Evolutionary conservation across 1,140 invertebrate genomes (phyloP), one percentile per base, ranked within the genome.

Genomic region (Coboldia fuscipes): DNA sequence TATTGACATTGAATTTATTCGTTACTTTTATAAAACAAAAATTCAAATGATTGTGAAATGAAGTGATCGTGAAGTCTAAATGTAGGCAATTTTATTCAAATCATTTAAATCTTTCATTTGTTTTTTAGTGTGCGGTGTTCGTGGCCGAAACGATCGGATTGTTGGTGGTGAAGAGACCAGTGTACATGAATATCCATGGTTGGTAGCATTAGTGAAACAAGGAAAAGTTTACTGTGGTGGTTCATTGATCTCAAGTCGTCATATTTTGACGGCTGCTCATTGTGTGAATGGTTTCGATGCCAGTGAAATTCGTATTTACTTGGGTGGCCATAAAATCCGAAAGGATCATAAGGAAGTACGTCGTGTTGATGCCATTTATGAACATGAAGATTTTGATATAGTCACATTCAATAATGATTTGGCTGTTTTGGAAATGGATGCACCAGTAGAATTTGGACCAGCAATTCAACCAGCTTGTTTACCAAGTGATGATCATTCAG

Each of bases 371-470:
- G 50, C 49, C 2, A 45, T 61, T 8, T 53, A 41, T 4, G 35
- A 65, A 20, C 76, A 81, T 43, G 62, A 70, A n/a, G 53, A 68
- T 37, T 83, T 75, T 54, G 67, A 77, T 44, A 45, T 59, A 3
- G 60, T 61, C 33, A 72, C 63, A 2, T 75, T 69, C 40, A 69
- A 80, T 51, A 76, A 81, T 45, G 80, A 84, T 45, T 78, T 83
- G 36, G 78, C 75, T 1, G 54, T 83, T 1, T 53, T 83, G 26
- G 65, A 70, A 41, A 56, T 84, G 35, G 63, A 70, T 36, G 45
- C 61, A 17, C 61, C 68, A 0, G 61, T 79, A 2, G 51, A 62
- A 4, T 60, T 72, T 34, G 63, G 66, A 30, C 52, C 57, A 23
- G 43, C 62, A 13, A 60, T 75, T n/a, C 60, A 66, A 42, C 72